Percentiles rank a stretch among this genome's conserved stretches.
phyloP scores from a whole-genome alignment of 2,797 vertebrate genomes.

The Capromys pilorides region DNA sequence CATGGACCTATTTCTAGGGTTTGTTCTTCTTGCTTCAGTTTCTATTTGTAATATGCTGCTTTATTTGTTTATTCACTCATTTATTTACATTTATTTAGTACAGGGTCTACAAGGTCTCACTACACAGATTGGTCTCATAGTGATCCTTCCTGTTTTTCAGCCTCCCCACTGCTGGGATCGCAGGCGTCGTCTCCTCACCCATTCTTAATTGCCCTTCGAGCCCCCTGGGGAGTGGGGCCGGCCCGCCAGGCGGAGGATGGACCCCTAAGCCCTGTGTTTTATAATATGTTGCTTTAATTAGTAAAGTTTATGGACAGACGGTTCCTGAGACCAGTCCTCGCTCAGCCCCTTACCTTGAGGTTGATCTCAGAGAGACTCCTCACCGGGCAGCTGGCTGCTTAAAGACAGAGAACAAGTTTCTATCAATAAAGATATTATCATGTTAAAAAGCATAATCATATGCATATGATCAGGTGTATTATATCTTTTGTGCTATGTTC shows the following conservation, averaged over 20 bases:
- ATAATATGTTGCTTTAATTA: background rate
- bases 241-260: no score
- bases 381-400: background rate
- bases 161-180: no score
- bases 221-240: no score
- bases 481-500: background rate
- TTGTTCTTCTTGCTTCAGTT: background rate
- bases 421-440: background rate
- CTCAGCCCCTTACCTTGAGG: no score
- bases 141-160: no score
- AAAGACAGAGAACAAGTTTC: background rate
- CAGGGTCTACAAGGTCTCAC: no score
- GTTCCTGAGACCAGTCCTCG: background rate
- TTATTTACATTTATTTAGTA: no score
- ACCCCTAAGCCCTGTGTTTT: background rate
- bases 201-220: no score
- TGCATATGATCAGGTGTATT: background rate
- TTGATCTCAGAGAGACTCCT: accelerated
- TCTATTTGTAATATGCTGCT: background rate
- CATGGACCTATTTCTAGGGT: background rate
- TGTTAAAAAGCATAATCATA: background rate
- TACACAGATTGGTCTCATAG: no score
- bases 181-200: no score
- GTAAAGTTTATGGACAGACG: background rate
- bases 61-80: background rate